Percentiles rank a stretch among this genome's conserved stretches.
Conservation (phyloP, 2,113 vertebrate species). For the Neolamprologus hecqui region DNA sequence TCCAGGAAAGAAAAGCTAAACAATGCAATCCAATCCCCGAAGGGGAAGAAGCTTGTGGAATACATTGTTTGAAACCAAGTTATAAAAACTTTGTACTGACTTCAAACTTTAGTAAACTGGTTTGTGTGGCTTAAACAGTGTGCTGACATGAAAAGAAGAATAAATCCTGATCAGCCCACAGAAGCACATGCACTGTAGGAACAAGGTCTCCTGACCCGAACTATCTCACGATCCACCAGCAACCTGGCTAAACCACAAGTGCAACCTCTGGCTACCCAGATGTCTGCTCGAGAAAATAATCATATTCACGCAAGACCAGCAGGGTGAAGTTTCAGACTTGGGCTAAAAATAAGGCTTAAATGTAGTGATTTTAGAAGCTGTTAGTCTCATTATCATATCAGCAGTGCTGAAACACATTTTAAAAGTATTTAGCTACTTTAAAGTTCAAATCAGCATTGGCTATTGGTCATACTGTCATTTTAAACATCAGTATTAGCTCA, state of each 20-base stretch:
- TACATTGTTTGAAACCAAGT: neutral
- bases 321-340: neutral
- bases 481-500: neutral
- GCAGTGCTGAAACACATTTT: neutral
- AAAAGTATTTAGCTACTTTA: neutral
- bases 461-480: neutral
- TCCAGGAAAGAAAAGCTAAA: slow-evolving; percentile 32
- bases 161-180: neutral
- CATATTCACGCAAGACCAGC: slow-evolving; percentile 7
- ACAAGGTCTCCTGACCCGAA: slow-evolving; percentile 29
- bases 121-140: neutral
- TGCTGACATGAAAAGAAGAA: neutral
- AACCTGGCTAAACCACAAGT: slow-evolving; percentile 57
- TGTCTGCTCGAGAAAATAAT: slow-evolving; percentile 35
- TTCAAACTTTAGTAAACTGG: neutral
- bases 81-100: neutral
- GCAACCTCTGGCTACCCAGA: slow-evolving; percentile 52
- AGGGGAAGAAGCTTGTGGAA: neutral
- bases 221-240: slow-evolving; percentile 61
- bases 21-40: neutral
- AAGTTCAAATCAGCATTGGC: neutral
- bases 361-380: neutral
- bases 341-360: neutral
- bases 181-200: neutral
- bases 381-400: neutral